These are phyloP conservation scores for Eutolmus rufibarbis DNA, from an alignment of 2,888 invertebrate species.

Conservation along the genomic window DNA sequence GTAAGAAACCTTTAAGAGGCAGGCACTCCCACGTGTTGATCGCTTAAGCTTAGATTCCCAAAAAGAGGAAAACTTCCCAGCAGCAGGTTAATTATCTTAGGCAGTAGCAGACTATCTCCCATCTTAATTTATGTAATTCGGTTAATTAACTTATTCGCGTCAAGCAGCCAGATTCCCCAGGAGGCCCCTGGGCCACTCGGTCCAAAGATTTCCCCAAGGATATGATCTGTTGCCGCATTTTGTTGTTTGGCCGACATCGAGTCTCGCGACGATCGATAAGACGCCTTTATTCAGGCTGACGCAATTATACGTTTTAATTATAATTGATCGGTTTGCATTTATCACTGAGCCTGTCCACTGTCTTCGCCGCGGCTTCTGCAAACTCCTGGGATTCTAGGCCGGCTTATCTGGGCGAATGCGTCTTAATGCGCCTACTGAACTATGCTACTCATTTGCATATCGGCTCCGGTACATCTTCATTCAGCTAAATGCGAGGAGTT, in stretches of 20 bases:
- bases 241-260: not conserved
- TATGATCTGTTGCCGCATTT: not conserved
- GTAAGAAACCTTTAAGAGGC: not conserved
- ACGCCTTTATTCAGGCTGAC: not conserved
- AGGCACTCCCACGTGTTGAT: not conserved
- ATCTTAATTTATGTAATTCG: constrained; percentile 44
- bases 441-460: constrained; percentile 40
- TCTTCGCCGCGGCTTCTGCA: not conserved
- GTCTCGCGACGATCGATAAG: not conserved
- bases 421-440: constrained; percentile 1
- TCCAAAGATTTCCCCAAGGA: not conserved
- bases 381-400: not conserved
- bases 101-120: not conserved
- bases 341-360: constrained; percentile 34
- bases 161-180: not conserved
- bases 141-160: constrained; percentile 42
- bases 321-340: constrained; percentile 45
- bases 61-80: not conserved
- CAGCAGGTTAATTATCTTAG: not conserved
- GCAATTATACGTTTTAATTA: constrained; percentile 44
- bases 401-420: not conserved
- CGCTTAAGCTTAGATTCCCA: not conserved
- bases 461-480: constrained; percentile 24
- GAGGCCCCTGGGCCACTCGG: not conserved
- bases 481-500: not conserved